Percentiles rank a stretch among this genome's conserved stretches.
phyloP scores from a whole-genome alignment of 2,888 invertebrate species.

The Tortrix viridana region DNA sequence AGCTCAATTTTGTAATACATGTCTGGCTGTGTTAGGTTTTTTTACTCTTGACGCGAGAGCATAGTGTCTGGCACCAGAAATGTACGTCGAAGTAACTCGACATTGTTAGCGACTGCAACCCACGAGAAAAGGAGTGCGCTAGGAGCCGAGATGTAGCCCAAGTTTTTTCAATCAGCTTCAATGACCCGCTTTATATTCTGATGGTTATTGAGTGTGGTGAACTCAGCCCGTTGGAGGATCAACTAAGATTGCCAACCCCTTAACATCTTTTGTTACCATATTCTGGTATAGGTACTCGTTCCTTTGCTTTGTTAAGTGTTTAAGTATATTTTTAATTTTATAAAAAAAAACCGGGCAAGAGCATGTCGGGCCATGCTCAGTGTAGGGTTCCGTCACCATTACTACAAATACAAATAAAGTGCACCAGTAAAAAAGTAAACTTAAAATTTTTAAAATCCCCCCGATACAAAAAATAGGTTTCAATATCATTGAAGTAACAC shows the following conservation, averaged over 20 bases:
- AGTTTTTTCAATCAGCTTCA: conserved; percentile 67
- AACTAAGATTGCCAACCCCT: conserved; percentile 26
- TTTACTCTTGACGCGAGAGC: background rate
- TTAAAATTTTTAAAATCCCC: too few relatives aligned
- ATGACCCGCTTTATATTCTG: conserved; percentile 69
- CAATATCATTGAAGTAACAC: too few relatives aligned
- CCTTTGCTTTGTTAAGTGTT: too few relatives aligned
- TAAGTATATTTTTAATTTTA: too few relatives aligned
- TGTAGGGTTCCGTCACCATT: too few relatives aligned
- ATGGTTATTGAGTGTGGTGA: conserved; percentile 67
- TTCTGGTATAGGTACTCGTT: conserved; percentile 8
- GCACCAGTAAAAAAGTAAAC: too few relatives aligned
- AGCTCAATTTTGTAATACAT: conserved; percentile 1
- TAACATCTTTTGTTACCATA: conserved; percentile 19
- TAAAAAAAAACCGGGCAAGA: too few relatives aligned
- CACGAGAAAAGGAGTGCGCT: conserved; percentile 12
- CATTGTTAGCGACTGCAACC: conserved; percentile 3
- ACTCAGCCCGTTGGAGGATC: conserved; percentile 37
- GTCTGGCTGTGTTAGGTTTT: background rate
- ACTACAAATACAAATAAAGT: too few relatives aligned
- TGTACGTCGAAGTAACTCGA: background rate
- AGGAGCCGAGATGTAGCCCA: conserved; percentile 42
- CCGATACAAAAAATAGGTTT: too few relatives aligned
- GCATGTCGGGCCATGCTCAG: too few relatives aligned
- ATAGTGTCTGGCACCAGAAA: background rate